Evolutionary conservation across 2,888 invertebrate species (phyloP), one percentile per base, ranked within the genome.

Genomic region (Crocallis elinguaria): DNA sequence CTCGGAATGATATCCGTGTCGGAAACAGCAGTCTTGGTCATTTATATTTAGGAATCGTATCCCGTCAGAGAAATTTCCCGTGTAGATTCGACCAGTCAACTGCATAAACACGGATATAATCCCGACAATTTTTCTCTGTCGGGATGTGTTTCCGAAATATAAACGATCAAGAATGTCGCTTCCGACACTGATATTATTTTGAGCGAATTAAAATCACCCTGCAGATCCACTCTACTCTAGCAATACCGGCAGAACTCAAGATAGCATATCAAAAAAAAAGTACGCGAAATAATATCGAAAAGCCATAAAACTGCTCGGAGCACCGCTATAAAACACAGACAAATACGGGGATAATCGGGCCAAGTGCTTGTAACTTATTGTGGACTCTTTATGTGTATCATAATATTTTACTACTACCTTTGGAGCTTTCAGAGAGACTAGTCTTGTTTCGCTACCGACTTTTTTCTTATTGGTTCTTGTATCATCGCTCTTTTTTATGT

Each of bases 261-360:
- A 79, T 79, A 82, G 81, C 75, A 71, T 66, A 74, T 71, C 67
- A 72, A 70, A 43, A 77, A 87, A 82, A 84, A 88, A 86, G 81
- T 76, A 82, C 82, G 84, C 82, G 82, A 88, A 88, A 90, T 89
- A 88, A 89, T 90, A 90, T 89, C 84, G 89, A 84, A 86, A 86
- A 80, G 77, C 83, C 69, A 84, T 90, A 90, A 90, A 88, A 73
- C 69, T 66, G 76, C 64, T 77, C 73, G 74, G 60, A 71, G 82
- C 76, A 84, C 85, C 85, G 83, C 84, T 78, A 88, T 90, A 89
- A 88, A 89, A 83, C 75, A 84, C 84, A 86, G 84, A 90, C 90
- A 88, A 88, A 90, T 75, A 79, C 82, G 60, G 76, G 67, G 78
- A 89, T 88, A 89, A 89, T 88, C 89, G 87, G 75, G 79, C 69